Conservation (phyloP, 1,140 invertebrate species). For the Megathymus violae region DNA sequence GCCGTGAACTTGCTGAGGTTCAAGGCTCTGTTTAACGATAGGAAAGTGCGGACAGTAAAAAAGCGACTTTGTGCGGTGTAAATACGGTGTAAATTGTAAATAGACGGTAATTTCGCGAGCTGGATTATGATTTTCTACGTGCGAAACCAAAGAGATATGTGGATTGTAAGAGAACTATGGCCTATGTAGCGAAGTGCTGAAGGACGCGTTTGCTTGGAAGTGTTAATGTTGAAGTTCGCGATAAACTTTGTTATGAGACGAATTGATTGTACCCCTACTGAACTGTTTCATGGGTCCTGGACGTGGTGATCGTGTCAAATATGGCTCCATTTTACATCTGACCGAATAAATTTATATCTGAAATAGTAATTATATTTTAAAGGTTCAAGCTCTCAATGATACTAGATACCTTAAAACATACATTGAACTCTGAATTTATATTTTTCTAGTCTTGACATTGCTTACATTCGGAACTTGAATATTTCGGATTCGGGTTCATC, state of each 20-base stretch:
- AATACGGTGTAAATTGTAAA: slow-evolving; percentile 68
- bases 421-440: neutral
- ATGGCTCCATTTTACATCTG: neutral
- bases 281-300: neutral
- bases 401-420: neutral
- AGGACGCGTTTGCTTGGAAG: slow-evolving; percentile 1
- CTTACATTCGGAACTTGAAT: slow-evolving; percentile 1
- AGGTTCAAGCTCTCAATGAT: neutral
- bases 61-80: slow-evolving; percentile 67
- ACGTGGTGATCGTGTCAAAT: neutral
- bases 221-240: neutral
- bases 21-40: slow-evolving; percentile 38
- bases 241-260: neutral
- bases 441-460: slow-evolving; percentile 24
- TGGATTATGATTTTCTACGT: slow-evolving; percentile 41
- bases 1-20: slow-evolving; percentile 43
- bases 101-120: slow-evolving; percentile 42
- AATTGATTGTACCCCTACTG: neutral
- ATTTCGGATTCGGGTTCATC: slow-evolving; percentile 1
- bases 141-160: slow-evolving; percentile 58
- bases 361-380: neutral
- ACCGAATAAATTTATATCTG: neutral
- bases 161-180: slow-evolving; percentile 26
- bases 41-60: slow-evolving; percentile 45
- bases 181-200: neutral